Base-by-base conservation (phyloP, 2,797 vertebrate species). In the Lepus townsendii region DNA sequence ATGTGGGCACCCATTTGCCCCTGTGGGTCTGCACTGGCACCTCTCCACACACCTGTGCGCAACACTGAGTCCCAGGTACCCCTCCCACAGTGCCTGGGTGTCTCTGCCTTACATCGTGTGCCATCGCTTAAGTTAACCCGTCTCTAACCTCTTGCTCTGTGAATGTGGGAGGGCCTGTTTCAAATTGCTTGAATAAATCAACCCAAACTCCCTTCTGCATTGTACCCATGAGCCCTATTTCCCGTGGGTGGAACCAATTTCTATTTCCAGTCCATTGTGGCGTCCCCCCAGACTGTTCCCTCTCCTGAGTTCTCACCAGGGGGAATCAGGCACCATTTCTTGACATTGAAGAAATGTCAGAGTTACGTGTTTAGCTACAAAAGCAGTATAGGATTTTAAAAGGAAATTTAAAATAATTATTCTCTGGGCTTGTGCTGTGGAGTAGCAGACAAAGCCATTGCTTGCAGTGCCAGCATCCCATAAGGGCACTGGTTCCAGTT, bases 291-390 rank as follows among this genome's bases (percentile, higher is more conserved):
- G 54, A 16, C 50, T 12, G n/a, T 26, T 65, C 42, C 69, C 22
- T 35, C 38, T 89, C n/a, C 30, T 47, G 19, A 47, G 16, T 84
- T 38, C 86, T 94, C 88, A 54, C 1, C 73, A 27, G 32, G n/a
- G 47, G 38, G 30, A n/a, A 62, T 5, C 3, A 2, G 47, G 42
- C 35, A 42, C 50, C 26, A 30, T 65, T 57, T 94, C 66, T 83
- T 84, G 84, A 89, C 24, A 80, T 1, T 83, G 62, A 84, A 60
- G 57, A 87, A 10, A 73, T 60, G 1, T 5, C 27, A 90, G 63
- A 83, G 93, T 85, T 68, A 35, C 26, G 4, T 14, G 11, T 89
- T 88, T 95, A 87, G 62, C 91, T 63, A 52, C 35, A 63, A 79
- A 94, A 14, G 20, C 14, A 22, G 6, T 5, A 65, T 65, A n/a